Conservation (phyloP, 2,888 invertebrate genomes). For the Busseola fusca region DNA sequence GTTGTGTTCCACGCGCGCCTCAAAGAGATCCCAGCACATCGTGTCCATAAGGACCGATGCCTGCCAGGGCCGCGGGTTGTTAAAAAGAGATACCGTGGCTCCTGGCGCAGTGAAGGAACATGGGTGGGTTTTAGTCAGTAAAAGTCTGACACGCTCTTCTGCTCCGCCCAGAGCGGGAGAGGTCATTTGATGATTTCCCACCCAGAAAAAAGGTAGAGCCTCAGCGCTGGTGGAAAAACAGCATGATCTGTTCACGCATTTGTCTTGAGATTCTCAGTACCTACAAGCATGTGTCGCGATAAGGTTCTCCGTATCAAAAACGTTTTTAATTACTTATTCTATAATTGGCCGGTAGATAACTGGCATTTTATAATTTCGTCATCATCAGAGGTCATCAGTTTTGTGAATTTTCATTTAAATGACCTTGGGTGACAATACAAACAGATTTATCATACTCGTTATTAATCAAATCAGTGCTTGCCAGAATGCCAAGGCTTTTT, state of each 20-base stretch:
- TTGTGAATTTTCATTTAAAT: neutral
- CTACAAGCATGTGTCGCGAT: constrained; percentile 33
- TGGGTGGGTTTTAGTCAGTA: too few species aligned
- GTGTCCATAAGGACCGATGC: too few species aligned
- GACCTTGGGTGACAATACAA: neutral
- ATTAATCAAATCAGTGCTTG: neutral
- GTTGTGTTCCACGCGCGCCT: too few species aligned
- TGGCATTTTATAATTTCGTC: constrained; percentile 4
- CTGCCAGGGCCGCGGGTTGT: too few species aligned
- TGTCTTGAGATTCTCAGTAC: neutral
- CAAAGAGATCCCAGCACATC: too few species aligned
- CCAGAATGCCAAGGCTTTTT: neutral
- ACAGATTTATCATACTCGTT: neutral
- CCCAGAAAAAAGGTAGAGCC: too few species aligned
- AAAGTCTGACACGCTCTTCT: too few species aligned
- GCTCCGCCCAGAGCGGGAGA: too few species aligned
- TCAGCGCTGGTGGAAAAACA: neutral
- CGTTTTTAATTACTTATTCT: constrained; percentile 23
- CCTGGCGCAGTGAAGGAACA: too few species aligned
- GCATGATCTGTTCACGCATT: neutral
- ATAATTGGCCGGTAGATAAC: constrained; percentile 10
- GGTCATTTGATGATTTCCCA: too few species aligned
- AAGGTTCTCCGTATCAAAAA: constrained; percentile 3
- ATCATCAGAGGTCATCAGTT: constrained; percentile 11
- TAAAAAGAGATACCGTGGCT: too few species aligned